phyloP scores from a whole-genome alignment of 1,140 invertebrate genomes.

The Drosophila auraria region DNA sequence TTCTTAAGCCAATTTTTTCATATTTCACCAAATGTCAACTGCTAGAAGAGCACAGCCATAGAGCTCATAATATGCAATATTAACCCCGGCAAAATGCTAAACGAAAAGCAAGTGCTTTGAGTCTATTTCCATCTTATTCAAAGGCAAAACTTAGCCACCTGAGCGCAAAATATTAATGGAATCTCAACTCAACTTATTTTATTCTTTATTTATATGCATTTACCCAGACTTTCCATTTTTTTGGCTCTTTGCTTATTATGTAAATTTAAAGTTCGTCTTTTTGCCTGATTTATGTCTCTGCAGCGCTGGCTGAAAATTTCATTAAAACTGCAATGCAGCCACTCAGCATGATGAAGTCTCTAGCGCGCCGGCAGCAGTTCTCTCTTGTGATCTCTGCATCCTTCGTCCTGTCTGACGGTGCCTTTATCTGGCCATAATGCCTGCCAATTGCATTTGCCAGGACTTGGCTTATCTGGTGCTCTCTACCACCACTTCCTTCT shows the following conservation, averaged over 20 bases:
- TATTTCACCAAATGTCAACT: conserved; percentile 55
- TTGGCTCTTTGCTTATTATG: conserved; percentile 51
- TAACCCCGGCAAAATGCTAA: conserved; percentile 25
- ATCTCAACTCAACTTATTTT: conserved; percentile 34
- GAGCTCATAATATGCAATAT: conserved; percentile 44
- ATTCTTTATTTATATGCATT: conserved; percentile 35
- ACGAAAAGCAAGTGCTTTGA: conserved; percentile 47
- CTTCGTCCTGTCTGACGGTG: conserved; percentile 25
- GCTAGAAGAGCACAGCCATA: conserved; percentile 12
- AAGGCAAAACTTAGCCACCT: conserved; percentile 36
- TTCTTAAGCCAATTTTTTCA: neutral
- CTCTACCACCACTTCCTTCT: conserved; percentile 8
- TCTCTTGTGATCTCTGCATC: conserved; percentile 8
- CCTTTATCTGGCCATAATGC: conserved; percentile 63
- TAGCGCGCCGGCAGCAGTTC: neutral
- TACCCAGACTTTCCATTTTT: conserved; percentile 5
- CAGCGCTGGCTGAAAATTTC: conserved; percentile 45
- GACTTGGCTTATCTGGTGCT: conserved; percentile 52
- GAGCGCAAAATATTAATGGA: conserved; percentile 71
- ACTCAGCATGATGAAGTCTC: conserved; percentile 69
- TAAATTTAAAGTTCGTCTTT: conserved; percentile 59
- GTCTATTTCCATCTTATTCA: conserved; percentile 54
- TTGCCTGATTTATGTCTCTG: conserved; percentile 30
- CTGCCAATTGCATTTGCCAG: conserved; percentile 75
- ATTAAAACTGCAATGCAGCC: conserved; percentile 66